Conservation (phyloP, 2,888 invertebrate genomes). For the Tineola bisselliella region DNA sequence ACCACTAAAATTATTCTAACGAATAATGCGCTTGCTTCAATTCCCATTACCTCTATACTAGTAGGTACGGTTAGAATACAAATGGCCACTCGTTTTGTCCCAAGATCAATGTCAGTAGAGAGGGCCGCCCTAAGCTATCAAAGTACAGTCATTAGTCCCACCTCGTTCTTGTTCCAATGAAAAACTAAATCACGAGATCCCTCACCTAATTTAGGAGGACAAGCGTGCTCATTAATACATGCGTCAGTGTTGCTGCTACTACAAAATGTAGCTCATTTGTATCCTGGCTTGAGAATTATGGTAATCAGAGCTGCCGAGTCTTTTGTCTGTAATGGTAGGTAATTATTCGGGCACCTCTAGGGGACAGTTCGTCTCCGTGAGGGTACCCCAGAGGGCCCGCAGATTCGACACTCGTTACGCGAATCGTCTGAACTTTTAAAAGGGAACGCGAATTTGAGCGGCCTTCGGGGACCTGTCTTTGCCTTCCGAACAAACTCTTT, state of each 20-base stretch:
- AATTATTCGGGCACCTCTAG: slow-evolving; percentile 63
- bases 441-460: slow-evolving; percentile 61
- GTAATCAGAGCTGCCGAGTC: slow-evolving; percentile 65
- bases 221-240: slow-evolving; percentile 66
- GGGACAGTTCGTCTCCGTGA: slow-evolving; percentile 49
- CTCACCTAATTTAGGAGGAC: slow-evolving; percentile 66
- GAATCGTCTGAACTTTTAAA: slow-evolving; percentile 66
- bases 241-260: slow-evolving; percentile 63
- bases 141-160: slow-evolving; percentile 23
- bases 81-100: neutral
- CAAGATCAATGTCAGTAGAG: slow-evolving; percentile 5
- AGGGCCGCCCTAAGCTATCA: slow-evolving; percentile 4
- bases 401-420: slow-evolving; percentile 64
- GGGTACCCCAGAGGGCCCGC: slow-evolving; percentile 33
- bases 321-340: slow-evolving; percentile 67
- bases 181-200: slow-evolving; percentile 63
- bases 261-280: slow-evolving; percentile 66
- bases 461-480: slow-evolving; percentile 48
- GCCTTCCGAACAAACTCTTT: slow-evolving; percentile 38
- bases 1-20: neutral
- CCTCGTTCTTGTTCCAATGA: slow-evolving; percentile 39
- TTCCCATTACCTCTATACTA: neutral
- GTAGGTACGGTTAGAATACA: neutral
- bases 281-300: slow-evolving; percentile 59
- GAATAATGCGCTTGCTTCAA: neutral